These are phyloP conservation scores for Hypocryptadius cinnamomeus DNA, from an alignment of 2,113 vertebrate species.

Conservation along the genomic window DNA sequence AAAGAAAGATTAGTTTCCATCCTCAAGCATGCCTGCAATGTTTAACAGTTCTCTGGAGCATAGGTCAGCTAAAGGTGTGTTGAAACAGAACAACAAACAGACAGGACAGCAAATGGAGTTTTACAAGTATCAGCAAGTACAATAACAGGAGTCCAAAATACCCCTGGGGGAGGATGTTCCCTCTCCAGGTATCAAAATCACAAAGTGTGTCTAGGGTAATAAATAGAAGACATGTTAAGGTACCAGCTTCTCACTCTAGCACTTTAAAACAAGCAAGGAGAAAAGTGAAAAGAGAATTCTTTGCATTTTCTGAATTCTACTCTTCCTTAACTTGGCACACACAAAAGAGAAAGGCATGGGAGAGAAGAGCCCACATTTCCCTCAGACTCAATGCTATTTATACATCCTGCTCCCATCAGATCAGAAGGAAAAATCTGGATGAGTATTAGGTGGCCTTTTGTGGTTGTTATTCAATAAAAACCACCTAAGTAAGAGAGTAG, in stretches of 20 bases:
- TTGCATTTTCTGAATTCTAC: not conserved
- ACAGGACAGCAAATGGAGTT: not conserved
- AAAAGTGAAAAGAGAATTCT: not conserved
- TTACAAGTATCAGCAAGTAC: not conserved
- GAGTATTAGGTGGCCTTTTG: not conserved
- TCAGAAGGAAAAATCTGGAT: not conserved
- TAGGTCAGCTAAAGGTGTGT: not conserved
- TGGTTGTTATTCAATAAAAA: not conserved
- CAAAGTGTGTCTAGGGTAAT: not conserved
- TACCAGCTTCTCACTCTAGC: not conserved
- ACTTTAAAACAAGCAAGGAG: not conserved
- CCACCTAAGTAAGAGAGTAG: not conserved
- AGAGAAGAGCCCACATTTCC: not conserved
- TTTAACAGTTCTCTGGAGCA: not conserved
- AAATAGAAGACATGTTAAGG: not conserved
- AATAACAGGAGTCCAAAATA: not conserved
- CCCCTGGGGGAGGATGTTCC: not conserved
- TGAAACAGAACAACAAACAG: not conserved
- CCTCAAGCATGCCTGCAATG: not conserved
- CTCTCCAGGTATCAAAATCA: not conserved
- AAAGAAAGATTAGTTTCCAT: not conserved
- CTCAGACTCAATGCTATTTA: not conserved
- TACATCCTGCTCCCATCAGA: not conserved
- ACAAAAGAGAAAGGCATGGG: not conserved
- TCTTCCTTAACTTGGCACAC: not conserved